phyloP scores from a whole-genome alignment of 2,113 vertebrate genomes.

The Climacteris rufus region DNA sequence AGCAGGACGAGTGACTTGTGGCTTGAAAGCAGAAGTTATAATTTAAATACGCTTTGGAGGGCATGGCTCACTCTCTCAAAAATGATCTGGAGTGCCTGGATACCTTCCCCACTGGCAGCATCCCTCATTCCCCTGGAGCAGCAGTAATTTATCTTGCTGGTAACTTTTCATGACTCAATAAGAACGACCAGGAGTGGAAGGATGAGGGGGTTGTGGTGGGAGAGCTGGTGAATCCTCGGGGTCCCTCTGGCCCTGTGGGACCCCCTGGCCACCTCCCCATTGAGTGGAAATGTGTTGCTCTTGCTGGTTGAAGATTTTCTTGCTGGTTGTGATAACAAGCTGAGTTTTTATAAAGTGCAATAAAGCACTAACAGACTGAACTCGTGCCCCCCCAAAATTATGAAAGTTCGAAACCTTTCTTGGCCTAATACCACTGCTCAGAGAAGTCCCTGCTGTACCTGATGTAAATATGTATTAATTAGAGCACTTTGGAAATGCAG shows the following conservation, averaged over 20 bases:
- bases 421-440: neutral
- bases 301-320: neutral
- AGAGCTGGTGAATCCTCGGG: neutral
- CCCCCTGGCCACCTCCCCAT: neutral
- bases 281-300: neutral
- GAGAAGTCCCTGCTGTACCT: conserved; percentile 39
- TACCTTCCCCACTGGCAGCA: neutral
- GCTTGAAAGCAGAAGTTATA: conserved; percentile 4
- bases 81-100: neutral
- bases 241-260: neutral
- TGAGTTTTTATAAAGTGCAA: neutral
- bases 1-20: neutral
- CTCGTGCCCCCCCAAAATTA: fast-evolving
- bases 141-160: neutral
- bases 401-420: neutral
- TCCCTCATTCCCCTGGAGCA: neutral
- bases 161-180: neutral
- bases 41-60: neutral
- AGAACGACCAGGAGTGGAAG: neutral
- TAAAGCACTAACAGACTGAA: neutral
- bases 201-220: neutral
- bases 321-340: neutral
- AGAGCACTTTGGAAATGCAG: conserved; percentile 58
- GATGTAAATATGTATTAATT: conserved; percentile 69
- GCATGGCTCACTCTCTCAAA: neutral